phyloP scores from a whole-genome alignment of 2,113 vertebrate species.

The Haliaeetus leucogaster region DNA sequence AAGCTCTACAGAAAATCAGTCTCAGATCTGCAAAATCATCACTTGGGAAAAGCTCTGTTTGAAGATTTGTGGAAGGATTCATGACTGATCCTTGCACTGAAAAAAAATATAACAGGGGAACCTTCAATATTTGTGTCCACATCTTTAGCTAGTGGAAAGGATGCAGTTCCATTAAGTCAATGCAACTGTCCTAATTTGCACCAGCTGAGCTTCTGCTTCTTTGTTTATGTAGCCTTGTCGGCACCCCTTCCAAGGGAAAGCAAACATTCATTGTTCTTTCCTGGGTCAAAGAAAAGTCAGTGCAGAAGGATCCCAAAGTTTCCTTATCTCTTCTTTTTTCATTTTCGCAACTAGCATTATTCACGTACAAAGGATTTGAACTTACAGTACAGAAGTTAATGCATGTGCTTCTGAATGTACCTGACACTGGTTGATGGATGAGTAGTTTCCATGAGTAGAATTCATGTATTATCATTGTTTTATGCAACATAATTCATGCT shows the following conservation, averaged over 20 bases:
- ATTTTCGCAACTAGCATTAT: neutral
- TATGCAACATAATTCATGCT: conserved; percentile 12
- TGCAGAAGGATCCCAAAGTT: conserved; percentile 9
- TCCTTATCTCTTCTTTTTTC: conserved; percentile 1
- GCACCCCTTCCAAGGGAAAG: conserved; percentile 59
- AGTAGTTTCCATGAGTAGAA: neutral
- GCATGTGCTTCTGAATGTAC: neutral
- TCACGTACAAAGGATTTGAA: neutral
- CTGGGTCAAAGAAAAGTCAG: conserved; percentile 61
- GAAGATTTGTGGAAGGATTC: neutral
- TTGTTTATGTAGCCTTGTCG: conserved; percentile 57
- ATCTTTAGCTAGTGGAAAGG: conserved; percentile 11
- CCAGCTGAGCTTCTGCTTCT: conserved; percentile 56
- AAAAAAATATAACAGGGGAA: neutral
- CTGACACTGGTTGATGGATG: conserved; percentile 25
- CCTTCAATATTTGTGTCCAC: conserved; percentile 32
- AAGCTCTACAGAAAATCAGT: neutral
- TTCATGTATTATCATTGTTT: neutral
- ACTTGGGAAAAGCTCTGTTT: neutral
- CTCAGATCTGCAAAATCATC: neutral
- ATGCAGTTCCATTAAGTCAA: conserved; percentile 7
- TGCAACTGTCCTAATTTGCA: conserved; percentile 50
- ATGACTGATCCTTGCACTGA: neutral
- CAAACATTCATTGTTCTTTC: conserved; percentile 60
- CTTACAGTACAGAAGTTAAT: neutral